A percentile compares a stretch with the other conserved stretches of the same genome.
phyloP scores from a whole-genome alignment of 2,797 vertebrate species.

The Poeciliopsis infans region DNA sequence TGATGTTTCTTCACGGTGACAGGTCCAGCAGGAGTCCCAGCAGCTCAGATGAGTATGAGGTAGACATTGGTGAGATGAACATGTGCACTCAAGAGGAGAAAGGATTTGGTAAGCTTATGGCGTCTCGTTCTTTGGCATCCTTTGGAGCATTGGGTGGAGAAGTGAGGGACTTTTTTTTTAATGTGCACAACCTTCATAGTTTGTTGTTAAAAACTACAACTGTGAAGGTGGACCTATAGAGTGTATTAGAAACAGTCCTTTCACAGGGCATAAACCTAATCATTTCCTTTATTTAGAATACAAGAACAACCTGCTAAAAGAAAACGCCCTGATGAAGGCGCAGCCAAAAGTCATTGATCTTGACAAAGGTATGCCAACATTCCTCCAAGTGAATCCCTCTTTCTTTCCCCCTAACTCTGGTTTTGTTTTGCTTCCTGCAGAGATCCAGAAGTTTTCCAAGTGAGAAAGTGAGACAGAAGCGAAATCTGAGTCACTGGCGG shows the following conservation, averaged over 20 bases:
- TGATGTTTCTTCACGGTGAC: neutral
- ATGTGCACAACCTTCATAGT: neutral
- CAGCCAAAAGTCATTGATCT: slow-evolving; percentile 89
- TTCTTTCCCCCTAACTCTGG: neutral
- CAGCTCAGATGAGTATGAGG: slow-evolving; percentile 82
- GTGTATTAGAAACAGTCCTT: neutral
- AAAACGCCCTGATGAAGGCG: slow-evolving; percentile 82
- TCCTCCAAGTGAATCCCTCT: neutral
- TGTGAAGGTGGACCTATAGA: neutral
- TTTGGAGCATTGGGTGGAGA: neutral
- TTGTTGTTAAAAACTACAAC: neutral
- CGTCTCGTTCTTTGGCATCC: neutral
- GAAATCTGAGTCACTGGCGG: slow-evolving; percentile 83
- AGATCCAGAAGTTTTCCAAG: slow-evolving; percentile 78
- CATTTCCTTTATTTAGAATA: slow-evolving; percentile 82
- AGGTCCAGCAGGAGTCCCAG: slow-evolving; percentile 81
- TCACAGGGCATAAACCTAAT: neutral
- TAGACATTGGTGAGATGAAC: slow-evolving; percentile 77
- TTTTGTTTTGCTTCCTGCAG: slow-evolving; percentile 52
- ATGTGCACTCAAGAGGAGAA: slow-evolving; percentile 81
- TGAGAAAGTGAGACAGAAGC: slow-evolving; percentile 47
- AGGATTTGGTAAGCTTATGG: slow-evolving; percentile 79
- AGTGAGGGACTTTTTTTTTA: neutral
- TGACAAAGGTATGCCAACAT: slow-evolving; percentile 85
- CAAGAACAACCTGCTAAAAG: slow-evolving; percentile 97